Base-by-base conservation (phyloP, 2,113 vertebrate species). In the Perccottus glenii region DNA sequence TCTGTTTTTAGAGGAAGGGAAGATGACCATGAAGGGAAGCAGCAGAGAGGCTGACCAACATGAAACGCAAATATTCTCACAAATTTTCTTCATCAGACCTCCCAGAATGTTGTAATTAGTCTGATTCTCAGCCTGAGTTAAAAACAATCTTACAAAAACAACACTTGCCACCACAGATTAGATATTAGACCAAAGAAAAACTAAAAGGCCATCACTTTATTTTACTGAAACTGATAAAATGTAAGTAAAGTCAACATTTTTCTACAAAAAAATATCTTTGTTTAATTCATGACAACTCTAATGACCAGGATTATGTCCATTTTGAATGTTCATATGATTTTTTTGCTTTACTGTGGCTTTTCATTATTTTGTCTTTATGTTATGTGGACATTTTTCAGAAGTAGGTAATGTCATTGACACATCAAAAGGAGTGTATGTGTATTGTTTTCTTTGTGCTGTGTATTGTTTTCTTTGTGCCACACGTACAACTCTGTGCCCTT, bases 41-140 rank as follows among this genome's bases (percentile, higher is more conserved):
- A n/a, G 32, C 6, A 14, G 6, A 46, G 53, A 12, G 67, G 10
- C 43, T 15, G 33, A 67, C 65, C 46, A 48, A 7, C 9, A 6
- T 40, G 38, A 45, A 45, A 52, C 64, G 42, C 70, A 87, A 85
- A 85, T 76, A 81, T 75, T 86, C 75, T 79, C 83, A 80, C 65
- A 84, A 52, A 64, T 76, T 77, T 61, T 33, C 10, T 5, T 50
- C 4, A 15, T 48, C 4, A 36, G 75, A 84, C 75, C 85, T 87
- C 78, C 71, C 63, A 70, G 68, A 11, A 15, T 71, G 83, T 77
- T 82, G 68, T 80, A 55, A 77, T 81, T 64, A 70, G 47, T 0
- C 51, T 35, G 67, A 52, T 51, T 60, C 49, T 60, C 12, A 45
- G 53, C 19, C 50, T 56, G 64, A n/a, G n/a, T n/a, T n/a, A 82